Evolutionary conservation across 2,888 invertebrate genomes (phyloP).

Genomic region (Xestia sexstrigata): DNA sequence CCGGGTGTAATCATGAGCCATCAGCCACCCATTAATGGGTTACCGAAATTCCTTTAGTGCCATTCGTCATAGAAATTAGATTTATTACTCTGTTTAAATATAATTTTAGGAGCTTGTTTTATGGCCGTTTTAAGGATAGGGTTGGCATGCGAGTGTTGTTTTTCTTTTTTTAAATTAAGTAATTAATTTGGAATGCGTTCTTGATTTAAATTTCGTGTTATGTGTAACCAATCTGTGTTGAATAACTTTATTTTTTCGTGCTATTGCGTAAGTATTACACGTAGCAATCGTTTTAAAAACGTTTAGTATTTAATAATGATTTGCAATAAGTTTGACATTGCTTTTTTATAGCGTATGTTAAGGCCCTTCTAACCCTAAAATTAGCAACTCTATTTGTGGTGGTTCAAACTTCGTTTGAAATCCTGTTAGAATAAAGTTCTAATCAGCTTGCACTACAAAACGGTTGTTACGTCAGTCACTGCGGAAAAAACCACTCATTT

Average conservation of each 20-base stretch:
- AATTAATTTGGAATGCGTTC: conserved; percentile 5
- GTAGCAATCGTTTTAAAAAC: background rate
- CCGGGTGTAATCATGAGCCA: conserved; percentile 67
- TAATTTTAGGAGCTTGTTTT: conserved; percentile 74
- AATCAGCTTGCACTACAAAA: too few relatives aligned
- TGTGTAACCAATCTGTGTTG: background rate
- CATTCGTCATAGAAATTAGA: conserved; percentile 77
- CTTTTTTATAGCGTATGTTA: background rate
- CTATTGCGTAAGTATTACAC: background rate
- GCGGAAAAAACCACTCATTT: too few relatives aligned
- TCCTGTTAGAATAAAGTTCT: too few relatives aligned
- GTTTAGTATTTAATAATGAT: background rate
- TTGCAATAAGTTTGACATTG: background rate
- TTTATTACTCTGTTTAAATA: conserved; percentile 75
- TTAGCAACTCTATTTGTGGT: too few relatives aligned
- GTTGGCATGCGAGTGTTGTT: conserved; percentile 23
- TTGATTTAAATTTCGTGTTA: background rate
- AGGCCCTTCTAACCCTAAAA: too few relatives aligned
- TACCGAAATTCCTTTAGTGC: conserved; percentile 71
- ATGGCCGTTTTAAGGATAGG: conserved; percentile 55
- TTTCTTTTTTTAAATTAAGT: conserved; percentile 38
- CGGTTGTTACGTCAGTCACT: too few relatives aligned
- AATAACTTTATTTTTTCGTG: background rate
- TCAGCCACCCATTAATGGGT: conserved; percentile 66
- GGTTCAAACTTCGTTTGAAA: too few relatives aligned